These are phyloP conservation scores for Molossus alvarezi DNA, from an alignment of 2,797 vertebrate species.

Conservation along the genomic window DNA sequence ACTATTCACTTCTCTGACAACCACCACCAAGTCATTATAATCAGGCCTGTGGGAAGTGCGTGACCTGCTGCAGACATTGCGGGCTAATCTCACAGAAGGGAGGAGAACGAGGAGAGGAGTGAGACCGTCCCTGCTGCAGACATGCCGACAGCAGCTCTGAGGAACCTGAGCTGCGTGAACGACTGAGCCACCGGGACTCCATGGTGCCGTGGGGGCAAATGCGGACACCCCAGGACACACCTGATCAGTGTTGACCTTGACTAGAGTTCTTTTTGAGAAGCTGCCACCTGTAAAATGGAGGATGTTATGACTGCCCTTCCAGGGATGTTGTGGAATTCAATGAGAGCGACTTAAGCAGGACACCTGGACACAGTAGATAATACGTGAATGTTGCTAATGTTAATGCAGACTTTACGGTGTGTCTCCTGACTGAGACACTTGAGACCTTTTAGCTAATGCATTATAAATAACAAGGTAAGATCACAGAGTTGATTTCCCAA, in stretches of 20 bases:
- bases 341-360: not conserved
- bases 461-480: constrained; percentile 70
- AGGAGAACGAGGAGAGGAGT: not conserved
- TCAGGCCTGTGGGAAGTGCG: not conserved
- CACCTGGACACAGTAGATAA: not conserved
- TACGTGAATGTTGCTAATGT: not conserved
- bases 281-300: not conserved
- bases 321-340: not conserved
- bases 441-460: constrained; percentile 66
- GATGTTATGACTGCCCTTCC: not conserved
- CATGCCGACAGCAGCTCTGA: not conserved
- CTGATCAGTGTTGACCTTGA: not conserved
- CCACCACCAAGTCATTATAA: not conserved
- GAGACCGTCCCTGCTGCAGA: not conserved
- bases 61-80: not conserved
- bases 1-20: not conserved
- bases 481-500: constrained; percentile 64
- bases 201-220: not conserved
- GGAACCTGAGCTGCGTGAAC: not conserved
- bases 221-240: not conserved
- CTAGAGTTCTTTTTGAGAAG: not conserved
- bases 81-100: not conserved
- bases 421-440: constrained; percentile 47
- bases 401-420: not conserved
- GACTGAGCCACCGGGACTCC: not conserved